Percentiles rank a stretch among this genome's conserved stretches.
Conservation (phyloP, 2,797 vertebrate species). For the Spheniscus humboldti region DNA sequence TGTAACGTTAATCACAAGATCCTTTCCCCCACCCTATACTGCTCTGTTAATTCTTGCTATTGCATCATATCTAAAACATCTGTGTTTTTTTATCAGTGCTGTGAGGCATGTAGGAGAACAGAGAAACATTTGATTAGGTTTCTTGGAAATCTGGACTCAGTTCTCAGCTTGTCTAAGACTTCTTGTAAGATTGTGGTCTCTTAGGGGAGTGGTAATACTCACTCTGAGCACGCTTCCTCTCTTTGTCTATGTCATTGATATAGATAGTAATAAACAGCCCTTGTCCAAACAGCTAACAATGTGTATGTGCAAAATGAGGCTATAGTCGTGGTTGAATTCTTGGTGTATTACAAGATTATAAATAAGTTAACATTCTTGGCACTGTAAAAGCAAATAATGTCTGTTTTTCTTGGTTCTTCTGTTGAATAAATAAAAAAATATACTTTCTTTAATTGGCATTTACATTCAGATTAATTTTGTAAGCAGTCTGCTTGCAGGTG, state of each 20-base stretch:
- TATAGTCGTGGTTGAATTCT: not conserved
- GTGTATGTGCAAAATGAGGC: not conserved
- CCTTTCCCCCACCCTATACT: not conserved
- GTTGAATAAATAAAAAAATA: not conserved
- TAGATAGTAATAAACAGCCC: not conserved
- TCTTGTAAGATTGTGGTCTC: not conserved
- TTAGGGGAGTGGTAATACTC: not conserved
- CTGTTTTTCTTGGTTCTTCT: not conserved
- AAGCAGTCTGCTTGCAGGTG: not conserved
- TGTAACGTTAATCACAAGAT: not conserved
- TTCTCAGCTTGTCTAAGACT: not conserved
- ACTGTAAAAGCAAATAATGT: not conserved
- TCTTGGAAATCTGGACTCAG: conserved; percentile 15
- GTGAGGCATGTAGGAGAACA: not conserved
- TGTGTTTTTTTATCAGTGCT: not conserved
- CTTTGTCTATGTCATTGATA: not conserved
- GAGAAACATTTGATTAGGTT: conserved; percentile 9
- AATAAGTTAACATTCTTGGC: not conserved
- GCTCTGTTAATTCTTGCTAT: not conserved
- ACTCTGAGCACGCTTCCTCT: not conserved
- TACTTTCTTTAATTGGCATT: not conserved
- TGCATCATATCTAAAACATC: conserved; percentile 4
- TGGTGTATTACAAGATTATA: not conserved
- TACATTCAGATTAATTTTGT: not conserved
- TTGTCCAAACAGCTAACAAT: not conserved